These are phyloP conservation scores for Hemicrepidius hirtus DNA, from an alignment of 2,888 invertebrate species.

Conservation along the genomic window DNA sequence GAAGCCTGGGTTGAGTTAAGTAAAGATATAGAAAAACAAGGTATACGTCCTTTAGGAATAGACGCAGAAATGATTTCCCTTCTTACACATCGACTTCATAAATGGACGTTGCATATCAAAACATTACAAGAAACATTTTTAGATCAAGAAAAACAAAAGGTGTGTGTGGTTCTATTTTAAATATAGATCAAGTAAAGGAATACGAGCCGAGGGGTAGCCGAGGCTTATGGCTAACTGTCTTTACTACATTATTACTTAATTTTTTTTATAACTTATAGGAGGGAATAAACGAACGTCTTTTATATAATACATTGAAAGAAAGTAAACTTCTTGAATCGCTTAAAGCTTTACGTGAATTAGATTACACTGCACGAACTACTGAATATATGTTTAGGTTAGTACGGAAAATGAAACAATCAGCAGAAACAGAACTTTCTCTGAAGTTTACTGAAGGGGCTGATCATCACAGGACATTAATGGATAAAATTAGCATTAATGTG, in stretches of 20 bases:
- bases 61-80: conserved; percentile 68
- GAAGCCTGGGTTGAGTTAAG: conserved; percentile 72
- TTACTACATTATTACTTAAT: no score
- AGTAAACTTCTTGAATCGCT: conserved; percentile 67
- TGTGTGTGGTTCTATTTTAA: no score
- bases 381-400: conserved; percentile 66
- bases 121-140: conserved; percentile 66
- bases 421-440: conserved; percentile 55
- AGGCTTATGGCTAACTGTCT: no score
- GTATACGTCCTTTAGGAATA: conserved; percentile 66
- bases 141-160: conserved; percentile 59
- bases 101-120: conserved; percentile 67
- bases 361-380: conserved; percentile 69
- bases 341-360: conserved; percentile 68
- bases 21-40: conserved; percentile 66
- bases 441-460: conserved; percentile 53
- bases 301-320: conserved; percentile 67
- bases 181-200: no score
- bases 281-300: conserved; percentile 64
- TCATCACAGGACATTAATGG: conserved; percentile 51
- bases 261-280: no score
- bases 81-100: conserved; percentile 66
- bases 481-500: conserved; percentile 47
- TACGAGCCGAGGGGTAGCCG: no score
- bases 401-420: conserved; percentile 60